These are phyloP conservation scores for Embiotoca jacksoni DNA, from an alignment of 2,113 vertebrate genomes.

Conservation along the genomic window DNA sequence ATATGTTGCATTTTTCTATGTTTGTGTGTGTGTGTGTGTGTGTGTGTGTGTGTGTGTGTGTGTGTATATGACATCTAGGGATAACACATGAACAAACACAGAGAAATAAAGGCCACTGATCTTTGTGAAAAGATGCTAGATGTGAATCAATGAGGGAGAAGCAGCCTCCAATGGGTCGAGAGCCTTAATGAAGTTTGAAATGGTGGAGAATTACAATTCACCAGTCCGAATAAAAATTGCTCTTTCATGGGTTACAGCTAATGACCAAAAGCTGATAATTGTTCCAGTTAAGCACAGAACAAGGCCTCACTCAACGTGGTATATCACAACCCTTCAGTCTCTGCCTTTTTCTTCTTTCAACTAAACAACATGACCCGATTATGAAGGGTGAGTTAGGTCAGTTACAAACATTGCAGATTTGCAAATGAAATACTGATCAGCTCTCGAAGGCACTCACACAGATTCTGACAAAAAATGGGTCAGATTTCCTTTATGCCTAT, in stretches of 20 bases:
- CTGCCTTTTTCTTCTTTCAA: constrained; percentile 1
- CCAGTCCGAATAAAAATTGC: constrained; percentile 48
- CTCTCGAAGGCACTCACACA: constrained; percentile 2
- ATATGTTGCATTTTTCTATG: background rate
- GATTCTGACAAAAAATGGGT: constrained; percentile 29
- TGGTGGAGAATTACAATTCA: constrained; percentile 27
- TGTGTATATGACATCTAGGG: background rate
- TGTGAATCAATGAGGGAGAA: background rate
- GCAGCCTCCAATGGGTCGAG: background rate
- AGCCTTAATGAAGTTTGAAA: constrained; percentile 15
- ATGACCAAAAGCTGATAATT: constrained; percentile 38
- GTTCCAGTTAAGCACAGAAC: constrained; percentile 25
- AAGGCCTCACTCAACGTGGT: constrained; percentile 19
- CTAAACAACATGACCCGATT: background rate
- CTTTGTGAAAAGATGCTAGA: constrained; percentile 3
- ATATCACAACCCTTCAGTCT: background rate
- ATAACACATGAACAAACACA: background rate
- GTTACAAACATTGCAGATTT: background rate
- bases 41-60: background rate
- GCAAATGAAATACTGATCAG: background rate
- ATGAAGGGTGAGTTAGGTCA: background rate
- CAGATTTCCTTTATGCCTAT: constrained; percentile 4
- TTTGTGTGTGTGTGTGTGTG: background rate
- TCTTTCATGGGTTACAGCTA: constrained; percentile 43
- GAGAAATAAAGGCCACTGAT: constrained; percentile 1